Evolutionary conservation across 92 coral and sea anemone genomes (phyloP).

Genomic region (Palythoa caribaeorum): DNA sequence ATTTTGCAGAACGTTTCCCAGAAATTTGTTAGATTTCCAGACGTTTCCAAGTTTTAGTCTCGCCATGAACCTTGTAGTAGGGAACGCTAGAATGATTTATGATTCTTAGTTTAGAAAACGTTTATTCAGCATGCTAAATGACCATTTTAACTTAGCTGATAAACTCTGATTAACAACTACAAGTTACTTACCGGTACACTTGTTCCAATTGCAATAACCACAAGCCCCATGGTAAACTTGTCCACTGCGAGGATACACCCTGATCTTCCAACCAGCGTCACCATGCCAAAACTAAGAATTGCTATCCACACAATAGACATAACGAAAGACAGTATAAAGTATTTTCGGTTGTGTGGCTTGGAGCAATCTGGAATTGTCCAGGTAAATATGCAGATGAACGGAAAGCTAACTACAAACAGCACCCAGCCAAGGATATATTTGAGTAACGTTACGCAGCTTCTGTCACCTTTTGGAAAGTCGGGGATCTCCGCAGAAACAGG

Average conservation of each 20-base stretch:
- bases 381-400: constrained; percentile 90
- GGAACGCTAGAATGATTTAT: too few relatives aligned
- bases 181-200: constrained; percentile 92
- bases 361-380: constrained; percentile 99
- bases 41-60: too few relatives aligned
- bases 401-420: constrained; percentile 86
- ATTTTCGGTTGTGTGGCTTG: constrained; percentile 93
- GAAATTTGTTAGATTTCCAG: too few relatives aligned
- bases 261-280: constrained; percentile 94
- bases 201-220: constrained; percentile 98
- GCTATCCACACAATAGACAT: constrained; percentile 98
- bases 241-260: constrained; percentile 97
- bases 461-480: constrained; percentile 73
- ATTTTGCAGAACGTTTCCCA: too few relatives aligned
- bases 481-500: constrained; percentile 84
- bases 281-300: constrained; percentile 96
- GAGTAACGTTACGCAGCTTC: constrained; percentile 50
- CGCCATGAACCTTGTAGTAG: too few relatives aligned
- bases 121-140: too few relatives aligned
- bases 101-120: too few relatives aligned
- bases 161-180: too few relatives aligned
- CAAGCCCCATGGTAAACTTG: constrained; percentile 99
- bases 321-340: constrained; percentile 86
- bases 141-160: too few relatives aligned
- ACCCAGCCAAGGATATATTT: constrained; percentile 82